Percentiles rank a stretch among this genome's conserved stretches.
Evolutionary conservation across 2,113 vertebrate genomes (phyloP).

Genomic region (Ptilonorhynchus violaceus): DNA sequence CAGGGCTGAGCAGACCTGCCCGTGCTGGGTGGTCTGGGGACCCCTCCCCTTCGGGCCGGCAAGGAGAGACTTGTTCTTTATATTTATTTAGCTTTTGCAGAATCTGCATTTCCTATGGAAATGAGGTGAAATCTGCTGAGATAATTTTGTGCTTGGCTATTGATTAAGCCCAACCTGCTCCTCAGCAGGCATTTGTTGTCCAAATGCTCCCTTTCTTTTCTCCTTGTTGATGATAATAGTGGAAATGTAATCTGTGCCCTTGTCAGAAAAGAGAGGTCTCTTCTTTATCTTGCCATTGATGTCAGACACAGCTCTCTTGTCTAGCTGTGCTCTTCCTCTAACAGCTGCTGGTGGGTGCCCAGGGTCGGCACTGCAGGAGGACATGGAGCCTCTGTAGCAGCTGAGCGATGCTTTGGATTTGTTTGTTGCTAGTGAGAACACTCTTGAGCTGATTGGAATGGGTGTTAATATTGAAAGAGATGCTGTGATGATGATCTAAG

Average conservation of each 20-base stretch:
- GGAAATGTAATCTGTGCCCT: background rate
- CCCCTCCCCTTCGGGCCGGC: background rate
- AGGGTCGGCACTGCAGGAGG: background rate
- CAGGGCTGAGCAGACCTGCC: background rate
- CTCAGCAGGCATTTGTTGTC: background rate
- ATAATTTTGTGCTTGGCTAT: background rate
- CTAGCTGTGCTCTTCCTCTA: background rate
- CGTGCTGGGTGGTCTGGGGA: rapidly evolving
- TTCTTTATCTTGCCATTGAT: background rate
- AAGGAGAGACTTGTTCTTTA: background rate
- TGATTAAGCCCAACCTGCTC: background rate
- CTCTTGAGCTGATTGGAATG: background rate
- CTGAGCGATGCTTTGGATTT: background rate
- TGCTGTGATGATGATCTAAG: background rate
- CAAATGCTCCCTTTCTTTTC: background rate
- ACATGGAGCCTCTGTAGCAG: rapidly evolving
- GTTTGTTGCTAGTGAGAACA: background rate
- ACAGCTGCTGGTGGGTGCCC: background rate
- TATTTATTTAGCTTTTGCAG: background rate
- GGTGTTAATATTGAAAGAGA: background rate
- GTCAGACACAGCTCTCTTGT: rapidly evolving
- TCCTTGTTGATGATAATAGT: background rate
- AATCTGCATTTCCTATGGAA: background rate
- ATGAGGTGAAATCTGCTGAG: background rate
- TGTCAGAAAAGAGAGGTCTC: background rate